A percentile compares a stretch with the other conserved stretches of the same genome.
Evolutionary conservation across 1,140 invertebrate species (phyloP).

Genomic region (Eulimnadia texana): DNA sequence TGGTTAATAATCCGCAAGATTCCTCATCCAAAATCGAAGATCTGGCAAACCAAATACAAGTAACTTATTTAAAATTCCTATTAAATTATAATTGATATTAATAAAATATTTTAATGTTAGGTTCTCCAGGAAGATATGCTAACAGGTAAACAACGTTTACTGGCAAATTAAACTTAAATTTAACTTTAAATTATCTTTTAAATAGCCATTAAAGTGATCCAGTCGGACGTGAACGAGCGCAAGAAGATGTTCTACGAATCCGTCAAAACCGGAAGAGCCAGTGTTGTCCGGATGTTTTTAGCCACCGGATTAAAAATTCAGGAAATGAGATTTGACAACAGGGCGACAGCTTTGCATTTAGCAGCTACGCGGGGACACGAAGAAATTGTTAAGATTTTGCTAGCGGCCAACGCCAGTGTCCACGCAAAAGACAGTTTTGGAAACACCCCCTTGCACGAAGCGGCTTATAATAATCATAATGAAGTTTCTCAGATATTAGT

Average conservation of each 20-base stretch:
- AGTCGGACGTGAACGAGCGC: neutral
- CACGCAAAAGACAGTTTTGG: neutral
- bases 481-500: neutral
- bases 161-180: too few relatives aligned
- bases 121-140: neutral
- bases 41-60: too few relatives aligned
- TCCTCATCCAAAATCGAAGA: too few relatives aligned
- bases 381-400: neutral
- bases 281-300: neutral
- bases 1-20: too few relatives aligned
- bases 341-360: neutral
- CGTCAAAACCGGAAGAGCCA: neutral
- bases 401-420: neutral
- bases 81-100: too few relatives aligned
- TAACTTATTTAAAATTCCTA: too few relatives aligned
- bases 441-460: neutral
- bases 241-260: neutral
- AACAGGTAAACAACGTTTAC: neutral
- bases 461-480: neutral
- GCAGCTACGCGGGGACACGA: neutral
- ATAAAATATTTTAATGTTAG: too few relatives aligned
- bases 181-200: too few relatives aligned
- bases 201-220: neutral
- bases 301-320: neutral
- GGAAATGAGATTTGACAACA: neutral